Base-by-base conservation (phyloP, 2,113 vertebrate genomes). In the Planiliza haematocheilus region DNA sequence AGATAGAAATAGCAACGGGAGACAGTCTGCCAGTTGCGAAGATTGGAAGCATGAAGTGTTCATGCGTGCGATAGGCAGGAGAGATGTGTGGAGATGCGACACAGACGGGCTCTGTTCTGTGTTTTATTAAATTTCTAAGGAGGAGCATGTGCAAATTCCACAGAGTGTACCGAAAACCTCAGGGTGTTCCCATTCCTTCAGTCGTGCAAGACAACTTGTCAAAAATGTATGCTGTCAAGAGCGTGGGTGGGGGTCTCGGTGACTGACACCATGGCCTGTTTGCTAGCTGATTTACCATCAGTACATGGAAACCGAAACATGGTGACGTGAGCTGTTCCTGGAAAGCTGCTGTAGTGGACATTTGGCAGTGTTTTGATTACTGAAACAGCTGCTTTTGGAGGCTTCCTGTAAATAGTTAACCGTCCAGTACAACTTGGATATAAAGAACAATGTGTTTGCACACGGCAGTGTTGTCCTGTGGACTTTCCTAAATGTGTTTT, bases 1-100 rank as follows among this genome's bases (percentile, higher is more conserved):
- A 70, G 82, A 88, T 82, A 74, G 81, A 90, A 91, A 89, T 91
- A 89, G 82, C 45, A 68, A 61, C n/a, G 0, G 16, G 46, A 63
- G 57, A 61, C 70, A 36, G 76, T 21, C 45, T 74, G 74, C 58
- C 71, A 70, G 60, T 45, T 73, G 24, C 48, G 81, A 37, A 63
- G 52, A 68, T 1, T 10, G 53, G 39, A 58, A 36, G 30, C 63
- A 45, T 39, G 10, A 68, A 42, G 5, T 16, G n/a, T 4, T 24
- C 20, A 43, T 12, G 37, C 21, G 30, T 9, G 38, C 56, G 56
- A 2, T 13, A 7, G 7, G 55, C 38, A 71, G 45, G 36, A 30
- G n/a, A 38, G 14, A 42, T 45, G 34, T 14, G 18, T 8, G 24
- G 3, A 24, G 39, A 21, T 37, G 42, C 21, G 53, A 65, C 78